Evolutionary conservation across 2,113 vertebrate species (phyloP).

Genomic region (Trematocara marginatum): DNA sequence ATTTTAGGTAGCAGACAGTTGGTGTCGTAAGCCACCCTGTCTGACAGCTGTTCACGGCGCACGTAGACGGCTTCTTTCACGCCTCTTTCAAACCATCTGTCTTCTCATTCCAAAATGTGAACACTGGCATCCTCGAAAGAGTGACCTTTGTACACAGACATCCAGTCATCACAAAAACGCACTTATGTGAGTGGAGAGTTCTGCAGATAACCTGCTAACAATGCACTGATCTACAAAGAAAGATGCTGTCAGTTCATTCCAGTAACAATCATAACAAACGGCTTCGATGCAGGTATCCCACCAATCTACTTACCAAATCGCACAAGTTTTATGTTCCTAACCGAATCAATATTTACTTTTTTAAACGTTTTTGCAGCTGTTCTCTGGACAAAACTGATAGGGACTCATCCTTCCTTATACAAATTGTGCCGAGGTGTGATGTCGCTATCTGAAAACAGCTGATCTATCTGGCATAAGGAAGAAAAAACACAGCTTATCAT

Average conservation of each 20-base stretch:
- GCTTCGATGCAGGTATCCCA: neutral
- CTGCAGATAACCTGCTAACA: neutral
- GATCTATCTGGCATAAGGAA: neutral
- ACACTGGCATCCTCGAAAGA: neutral
- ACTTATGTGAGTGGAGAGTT: neutral
- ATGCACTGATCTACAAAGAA: neutral
- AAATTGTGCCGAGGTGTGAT: neutral
- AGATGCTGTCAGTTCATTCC: neutral
- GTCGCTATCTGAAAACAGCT: neutral
- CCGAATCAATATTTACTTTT: neutral
- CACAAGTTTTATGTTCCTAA: neutral
- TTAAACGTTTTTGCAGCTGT: neutral
- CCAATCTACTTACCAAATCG: neutral
- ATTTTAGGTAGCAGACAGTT: neutral
- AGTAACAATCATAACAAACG: neutral
- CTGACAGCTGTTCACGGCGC: neutral
- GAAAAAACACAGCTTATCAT: neutral
- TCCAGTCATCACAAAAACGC: neutral
- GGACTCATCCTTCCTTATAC: neutral
- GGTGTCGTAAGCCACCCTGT: neutral
- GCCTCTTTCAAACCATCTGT: neutral
- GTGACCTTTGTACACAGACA: neutral
- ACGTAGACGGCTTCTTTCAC: neutral
- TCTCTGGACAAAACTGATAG: neutral
- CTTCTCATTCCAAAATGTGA: neutral